Conservation (phyloP, 1,140 invertebrate genomes). For the Zaprionus ghesquierei region DNA sequence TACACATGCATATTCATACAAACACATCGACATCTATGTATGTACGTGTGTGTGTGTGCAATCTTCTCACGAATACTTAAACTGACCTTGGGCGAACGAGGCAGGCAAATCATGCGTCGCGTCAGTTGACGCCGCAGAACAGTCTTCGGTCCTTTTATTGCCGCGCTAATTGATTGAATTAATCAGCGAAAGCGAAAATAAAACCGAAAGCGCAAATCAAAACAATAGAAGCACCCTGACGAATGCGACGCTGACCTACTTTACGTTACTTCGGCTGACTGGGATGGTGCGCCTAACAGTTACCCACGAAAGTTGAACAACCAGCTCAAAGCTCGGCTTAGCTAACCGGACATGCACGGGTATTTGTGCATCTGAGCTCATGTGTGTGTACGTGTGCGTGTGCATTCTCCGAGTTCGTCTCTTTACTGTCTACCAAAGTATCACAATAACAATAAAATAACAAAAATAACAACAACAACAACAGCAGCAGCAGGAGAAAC, state of each 20-base stretch:
- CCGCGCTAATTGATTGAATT: slow-evolving; percentile 60
- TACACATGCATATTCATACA: not conserved
- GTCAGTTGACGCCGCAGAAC: not conserved
- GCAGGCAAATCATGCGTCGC: not conserved
- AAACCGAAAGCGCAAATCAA: slow-evolving; percentile 29
- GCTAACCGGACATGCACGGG: not conserved
- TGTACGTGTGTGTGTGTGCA: not conserved
- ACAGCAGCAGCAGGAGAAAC: too few relatives aligned
- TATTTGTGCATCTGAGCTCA: too few relatives aligned
- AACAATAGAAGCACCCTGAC: slow-evolving; percentile 16
- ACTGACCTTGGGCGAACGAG: slow-evolving; percentile 38
- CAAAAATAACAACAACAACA: not conserved
- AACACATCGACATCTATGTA: not conserved
- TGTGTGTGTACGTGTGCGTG: not conserved
- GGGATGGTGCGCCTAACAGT: not conserved
- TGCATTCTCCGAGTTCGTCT: too few relatives aligned
- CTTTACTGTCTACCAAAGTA: not conserved
- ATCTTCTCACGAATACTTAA: not conserved
- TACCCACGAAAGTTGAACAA: slow-evolving; percentile 9
- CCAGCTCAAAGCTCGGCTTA: not conserved
- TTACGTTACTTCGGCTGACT: not conserved
- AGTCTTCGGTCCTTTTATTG: slow-evolving; percentile 59
- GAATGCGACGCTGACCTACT: slow-evolving; percentile 24
- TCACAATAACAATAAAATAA: not conserved
- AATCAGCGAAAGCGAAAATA: slow-evolving; percentile 32